Base-by-base conservation (phyloP, 1,140 invertebrate species). In the Chelonus insularis region DNA sequence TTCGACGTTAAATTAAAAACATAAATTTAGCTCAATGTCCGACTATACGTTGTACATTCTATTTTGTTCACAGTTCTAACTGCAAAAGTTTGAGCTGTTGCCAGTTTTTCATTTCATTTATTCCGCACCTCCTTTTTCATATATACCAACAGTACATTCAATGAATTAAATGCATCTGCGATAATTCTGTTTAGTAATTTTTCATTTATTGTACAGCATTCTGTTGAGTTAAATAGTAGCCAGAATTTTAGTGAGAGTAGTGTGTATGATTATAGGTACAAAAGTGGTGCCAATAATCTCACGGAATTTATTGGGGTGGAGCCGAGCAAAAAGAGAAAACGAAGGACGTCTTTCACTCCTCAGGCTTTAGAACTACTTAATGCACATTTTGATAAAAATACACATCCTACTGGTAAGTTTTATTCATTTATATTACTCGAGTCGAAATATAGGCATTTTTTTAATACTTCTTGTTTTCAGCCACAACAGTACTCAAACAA, bases 281-380 rank as follows among this genome's bases (percentile, higher is more conserved):
- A 93, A 71, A 92, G 91, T 64, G 93, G 94, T 0, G 89, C 94
- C 78, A 91, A 95, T 73, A 94, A 96, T 81, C 84, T 97, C 57
- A 96, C 94, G 57, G 95, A 97, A 73, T 96, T 97, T 77, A 96
- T 96, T 65, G 94, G 95, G 21, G 94, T 95, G 72, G 95, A 97
- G 75, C 94, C 95, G 2, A 95, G 92, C 52, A 98, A 98, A 84
- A 98, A 98, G 74, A 85, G 96, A 64, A 99, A 98, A 84, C 82
- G 96, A 66, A 85, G 96, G 68, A 98, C 96, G 8, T 97, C 95
- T 0, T 99, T 98, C 79, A 97, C 96, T 7, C 96, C 96, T 1
- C 93, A 96, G 77, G 96, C 96, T 9, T 79, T 99, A 58, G 96
- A 98, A 82, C 82, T 97, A 51, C 84, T 98, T 5, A 98, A 98